Conservation (phyloP, 2,888 invertebrate species). For the Drosophila picticornis region DNA sequence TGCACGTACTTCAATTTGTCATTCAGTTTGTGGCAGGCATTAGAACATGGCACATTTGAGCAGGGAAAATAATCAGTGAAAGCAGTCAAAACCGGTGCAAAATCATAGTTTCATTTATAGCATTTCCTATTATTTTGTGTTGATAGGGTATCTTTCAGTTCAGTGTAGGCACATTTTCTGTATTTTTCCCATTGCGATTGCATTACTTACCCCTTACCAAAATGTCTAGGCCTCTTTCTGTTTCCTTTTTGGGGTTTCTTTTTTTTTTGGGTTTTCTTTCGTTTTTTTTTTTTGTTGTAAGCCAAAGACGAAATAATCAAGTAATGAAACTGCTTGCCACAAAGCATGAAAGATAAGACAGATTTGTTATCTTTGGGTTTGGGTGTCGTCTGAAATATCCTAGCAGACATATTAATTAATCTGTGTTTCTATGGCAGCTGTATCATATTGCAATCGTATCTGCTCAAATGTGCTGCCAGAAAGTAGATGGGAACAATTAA, state of each 20-base stretch:
- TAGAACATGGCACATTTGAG: neutral
- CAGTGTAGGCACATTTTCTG: neutral
- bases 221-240: conserved; percentile 18
- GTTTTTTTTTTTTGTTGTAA: conserved; percentile 19
- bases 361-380: conserved; percentile 10
- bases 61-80: neutral
- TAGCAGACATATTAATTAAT: conserved; percentile 1
- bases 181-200: conserved; percentile 32
- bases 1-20: neutral
- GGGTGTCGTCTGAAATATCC: neutral
- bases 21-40: neutral
- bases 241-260: conserved; percentile 29
- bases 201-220: conserved; percentile 41
- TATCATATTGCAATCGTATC: neutral
- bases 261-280: conserved; percentile 18
- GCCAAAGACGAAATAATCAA: conserved; percentile 52
- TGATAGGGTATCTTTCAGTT: conserved; percentile 43
- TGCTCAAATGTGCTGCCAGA: neutral
- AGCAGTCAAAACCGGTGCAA: neutral
- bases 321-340: conserved; percentile 54
- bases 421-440: neutral
- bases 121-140: neutral
- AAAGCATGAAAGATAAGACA: conserved; percentile 9
- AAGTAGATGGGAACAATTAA: neutral
- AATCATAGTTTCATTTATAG: neutral